Evolutionary conservation across 2,888 invertebrate species (phyloP).

Genomic region (Macrostomum cliftonense): DNA sequence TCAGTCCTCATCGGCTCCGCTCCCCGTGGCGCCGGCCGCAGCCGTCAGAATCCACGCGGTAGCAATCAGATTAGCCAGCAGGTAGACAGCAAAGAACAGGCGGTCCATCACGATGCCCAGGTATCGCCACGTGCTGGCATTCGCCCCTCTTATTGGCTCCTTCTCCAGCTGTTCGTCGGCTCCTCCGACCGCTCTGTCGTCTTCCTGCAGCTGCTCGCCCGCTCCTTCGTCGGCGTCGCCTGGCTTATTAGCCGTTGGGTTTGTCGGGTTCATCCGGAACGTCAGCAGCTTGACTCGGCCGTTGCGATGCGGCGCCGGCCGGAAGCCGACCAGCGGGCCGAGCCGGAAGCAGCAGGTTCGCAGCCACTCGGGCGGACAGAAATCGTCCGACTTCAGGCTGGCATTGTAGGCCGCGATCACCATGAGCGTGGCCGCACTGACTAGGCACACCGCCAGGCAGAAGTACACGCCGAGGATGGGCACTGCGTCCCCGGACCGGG

Average conservation of each 20-base stretch:
- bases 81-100: constrained; percentile 2
- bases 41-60: no score
- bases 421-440: neutral
- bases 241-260: neutral
- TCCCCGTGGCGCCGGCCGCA: no score
- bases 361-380: constrained; percentile 1
- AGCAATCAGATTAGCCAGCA: neutral
- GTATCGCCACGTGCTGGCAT: constrained; percentile 1
- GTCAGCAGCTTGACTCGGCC: neutral
- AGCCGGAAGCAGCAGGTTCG: neutral
- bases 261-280: neutral
- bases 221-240: neutral
- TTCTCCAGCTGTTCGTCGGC: no score
- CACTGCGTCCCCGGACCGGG: constrained; percentile 3
- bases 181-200: neutral
- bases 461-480: constrained; percentile 5
- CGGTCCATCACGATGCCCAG: constrained; percentile 6
- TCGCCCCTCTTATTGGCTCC: no score
- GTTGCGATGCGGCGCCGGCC: neutral
- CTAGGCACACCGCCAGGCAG: constrained; percentile 4
- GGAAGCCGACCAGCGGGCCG: constrained; percentile 3
- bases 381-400: constrained; percentile 3
- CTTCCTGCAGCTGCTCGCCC: neutral
- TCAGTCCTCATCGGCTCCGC: no score
- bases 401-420: constrained; percentile 3